Percentiles rank a stretch among this genome's conserved stretches.
Evolutionary conservation across 1,140 invertebrate genomes (phyloP).

Genomic region (Prorops nasuta): DNA sequence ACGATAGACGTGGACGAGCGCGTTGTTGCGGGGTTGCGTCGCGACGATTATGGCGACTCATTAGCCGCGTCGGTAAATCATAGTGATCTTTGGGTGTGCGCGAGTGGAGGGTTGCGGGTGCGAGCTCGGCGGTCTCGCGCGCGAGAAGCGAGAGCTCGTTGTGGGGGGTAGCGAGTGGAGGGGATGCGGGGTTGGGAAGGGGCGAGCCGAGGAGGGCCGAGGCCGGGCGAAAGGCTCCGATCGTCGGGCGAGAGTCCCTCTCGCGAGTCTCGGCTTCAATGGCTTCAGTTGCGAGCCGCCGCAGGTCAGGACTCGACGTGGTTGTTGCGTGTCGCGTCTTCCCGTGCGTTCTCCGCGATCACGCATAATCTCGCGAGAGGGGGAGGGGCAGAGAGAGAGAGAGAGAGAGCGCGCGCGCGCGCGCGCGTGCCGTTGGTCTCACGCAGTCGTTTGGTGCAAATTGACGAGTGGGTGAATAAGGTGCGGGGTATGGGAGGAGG

Average conservation of each 20-base stretch:
- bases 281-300: constrained; percentile 49
- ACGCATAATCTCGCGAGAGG: not conserved
- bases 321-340: constrained; percentile 6
- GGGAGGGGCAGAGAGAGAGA: constrained; percentile 3
- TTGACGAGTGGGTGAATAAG: no score
- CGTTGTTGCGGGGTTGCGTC: not conserved
- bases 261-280: constrained; percentile 38
- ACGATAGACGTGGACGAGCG: not conserved
- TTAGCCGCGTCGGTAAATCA: constrained; percentile 43
- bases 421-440: not conserved
- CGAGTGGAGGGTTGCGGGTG: not conserved
- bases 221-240: constrained; percentile 28
- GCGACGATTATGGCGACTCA: constrained; percentile 32
- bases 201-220: not conserved
- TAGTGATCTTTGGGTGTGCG: constrained; percentile 15
- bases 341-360: not conserved
- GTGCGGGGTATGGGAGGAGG: no score
- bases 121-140: not conserved
- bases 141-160: not conserved
- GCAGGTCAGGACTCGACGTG: constrained; percentile 45
- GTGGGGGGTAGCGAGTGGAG: constrained; percentile 4
- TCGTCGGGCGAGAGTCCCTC: constrained; percentile 22
- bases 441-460: not conserved
- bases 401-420: no score
- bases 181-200: not conserved